Base-by-base conservation (phyloP, 2,113 vertebrate species). In the Rhipidura dahli region DNA sequence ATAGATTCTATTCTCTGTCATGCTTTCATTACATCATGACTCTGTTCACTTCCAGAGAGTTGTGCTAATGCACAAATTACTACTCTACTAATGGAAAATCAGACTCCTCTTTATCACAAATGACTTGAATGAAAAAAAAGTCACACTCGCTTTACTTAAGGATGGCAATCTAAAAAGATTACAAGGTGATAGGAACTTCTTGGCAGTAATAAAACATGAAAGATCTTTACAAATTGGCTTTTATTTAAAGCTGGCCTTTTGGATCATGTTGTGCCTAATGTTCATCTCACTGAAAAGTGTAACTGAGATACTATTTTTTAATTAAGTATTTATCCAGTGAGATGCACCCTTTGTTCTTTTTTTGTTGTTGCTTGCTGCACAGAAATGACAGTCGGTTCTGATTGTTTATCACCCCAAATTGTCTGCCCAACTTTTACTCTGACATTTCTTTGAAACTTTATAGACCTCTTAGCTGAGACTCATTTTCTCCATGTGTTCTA, bases 321-420 rank as follows among this genome's bases (percentile, higher is more conserved):
- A 60, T 35, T 65, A 87, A 73, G 42, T 45, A 59, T 21, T 15
- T 54, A 63, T 33, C 4, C 19, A 54, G 4, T 47, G 26, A 63
- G 5, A 14, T 1, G 33, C 10, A 51, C 2, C 1, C 4, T 73
- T 57, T n/a, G 6, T 28, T 61, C 2, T 0, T 13, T 23, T 3
- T 13, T 7, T 40, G 53, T 15, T 8, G 5, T 37, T 15, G 14
- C 17, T 13, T 1, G 3, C 23, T 40, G 11, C 16, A 51, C 6
- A 84, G 3, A 53, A 73, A 78, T 33, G 15, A 68, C 12, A 72
- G 2, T 72, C 68, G 77, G 2, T 14, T 76, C 16, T 61, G 21
- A 47, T 54, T 60, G 23, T 79, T 80, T 59, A 37, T 59, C 42
- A 37, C 13, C 68, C 64, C 31, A 9, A 53, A 88, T 14, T 39